Conservation (phyloP, 2,797 vertebrate genomes). For the Pipistrellus kuhlii region DNA sequence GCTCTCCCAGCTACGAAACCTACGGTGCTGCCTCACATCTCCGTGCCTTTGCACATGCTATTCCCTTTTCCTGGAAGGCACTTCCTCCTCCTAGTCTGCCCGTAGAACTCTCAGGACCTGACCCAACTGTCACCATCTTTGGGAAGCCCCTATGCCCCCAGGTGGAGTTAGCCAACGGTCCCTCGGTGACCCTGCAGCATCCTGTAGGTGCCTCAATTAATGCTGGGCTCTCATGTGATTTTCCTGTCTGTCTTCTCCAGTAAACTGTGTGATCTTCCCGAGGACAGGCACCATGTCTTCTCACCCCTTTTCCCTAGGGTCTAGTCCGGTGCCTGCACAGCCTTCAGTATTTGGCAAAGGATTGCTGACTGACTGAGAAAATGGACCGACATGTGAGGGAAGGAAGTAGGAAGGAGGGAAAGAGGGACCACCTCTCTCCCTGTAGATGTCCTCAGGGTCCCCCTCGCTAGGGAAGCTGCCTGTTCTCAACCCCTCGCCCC, state of each 20-base stretch:
- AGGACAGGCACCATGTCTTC: not conserved
- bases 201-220: not conserved
- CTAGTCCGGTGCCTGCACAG: not conserved
- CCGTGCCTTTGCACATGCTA: not conserved
- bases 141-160: not conserved
- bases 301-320: not conserved
- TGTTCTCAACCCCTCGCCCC: not conserved
- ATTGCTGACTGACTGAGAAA: not conserved
- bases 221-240: not conserved
- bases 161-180: not conserved
- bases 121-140: not conserved
- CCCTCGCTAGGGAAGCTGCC: not conserved
- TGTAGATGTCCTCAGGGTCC: not conserved
- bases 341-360: not conserved
- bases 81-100: not conserved
- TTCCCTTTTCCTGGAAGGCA: not conserved
- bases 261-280: not conserved
- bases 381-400: not conserved
- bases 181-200: not conserved
- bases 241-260: not conserved
- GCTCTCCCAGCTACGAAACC: not conserved
- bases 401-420: not conserved
- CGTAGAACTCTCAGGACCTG: not conserved
- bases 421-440: not conserved
- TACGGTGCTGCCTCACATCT: not conserved